Conservation (phyloP, 2,113 vertebrate genomes). For the Melospiza georgiana region DNA sequence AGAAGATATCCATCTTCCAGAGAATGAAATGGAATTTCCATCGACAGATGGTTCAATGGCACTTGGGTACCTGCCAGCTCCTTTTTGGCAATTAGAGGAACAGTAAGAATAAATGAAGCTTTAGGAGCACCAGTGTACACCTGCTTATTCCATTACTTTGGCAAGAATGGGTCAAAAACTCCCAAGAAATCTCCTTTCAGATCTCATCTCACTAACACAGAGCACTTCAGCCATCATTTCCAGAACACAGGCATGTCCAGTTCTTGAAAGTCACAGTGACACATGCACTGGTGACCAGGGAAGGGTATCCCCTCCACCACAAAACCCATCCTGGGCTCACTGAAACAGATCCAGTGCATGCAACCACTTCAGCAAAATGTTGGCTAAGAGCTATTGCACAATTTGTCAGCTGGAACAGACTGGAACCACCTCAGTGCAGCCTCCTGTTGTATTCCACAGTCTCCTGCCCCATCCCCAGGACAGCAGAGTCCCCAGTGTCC, state of each 20-base stretch:
- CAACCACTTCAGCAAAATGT: neutral
- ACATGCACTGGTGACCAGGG: neutral
- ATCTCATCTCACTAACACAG: neutral
- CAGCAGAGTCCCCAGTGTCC: neutral
- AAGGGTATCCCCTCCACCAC: neutral
- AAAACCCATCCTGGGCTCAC: neutral
- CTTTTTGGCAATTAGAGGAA: neutral
- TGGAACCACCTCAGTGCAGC: neutral
- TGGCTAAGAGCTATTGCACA: neutral
- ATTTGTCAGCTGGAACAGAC: neutral
- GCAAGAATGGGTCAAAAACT: neutral
- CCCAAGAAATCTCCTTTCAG: neutral
- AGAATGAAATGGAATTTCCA: neutral
- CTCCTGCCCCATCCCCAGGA: neutral
- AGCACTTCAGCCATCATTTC: neutral
- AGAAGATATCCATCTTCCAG: neutral
- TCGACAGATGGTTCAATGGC: neutral
- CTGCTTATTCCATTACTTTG: neutral
- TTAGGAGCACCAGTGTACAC: neutral
- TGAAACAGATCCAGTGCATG: neutral
- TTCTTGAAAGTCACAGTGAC: neutral
- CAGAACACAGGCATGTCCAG: rapidly evolving
- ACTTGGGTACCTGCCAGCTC: neutral
- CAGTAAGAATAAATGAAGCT: neutral
- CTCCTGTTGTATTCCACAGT: neutral